A percentile compares a stretch with the other conserved stretches of the same genome.
Conservation (phyloP, 53 echinoderm and acorn worm species). For the Hippasteria phrygiana region DNA sequence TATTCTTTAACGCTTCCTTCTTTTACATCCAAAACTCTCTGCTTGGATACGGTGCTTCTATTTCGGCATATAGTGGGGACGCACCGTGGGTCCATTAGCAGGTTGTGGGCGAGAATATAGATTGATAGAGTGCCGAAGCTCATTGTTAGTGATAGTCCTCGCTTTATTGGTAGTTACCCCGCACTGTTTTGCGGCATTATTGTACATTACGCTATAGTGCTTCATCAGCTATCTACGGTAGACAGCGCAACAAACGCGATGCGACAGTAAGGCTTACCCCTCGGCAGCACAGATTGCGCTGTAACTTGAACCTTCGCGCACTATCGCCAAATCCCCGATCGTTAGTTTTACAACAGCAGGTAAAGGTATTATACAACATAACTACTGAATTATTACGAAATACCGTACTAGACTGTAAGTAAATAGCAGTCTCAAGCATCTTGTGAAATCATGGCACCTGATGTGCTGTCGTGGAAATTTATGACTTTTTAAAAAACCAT, state of each 20-base stretch:
- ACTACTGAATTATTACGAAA: too few relatives aligned
- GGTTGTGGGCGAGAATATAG: background rate
- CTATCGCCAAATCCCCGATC: conserved; percentile 6
- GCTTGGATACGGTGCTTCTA: background rate
- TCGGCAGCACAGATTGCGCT: background rate
- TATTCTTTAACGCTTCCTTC: background rate
- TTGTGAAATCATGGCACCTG: too few relatives aligned
- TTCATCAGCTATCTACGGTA: conserved; percentile 29
- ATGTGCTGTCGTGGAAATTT: too few relatives aligned
- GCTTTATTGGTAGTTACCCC: conserved; percentile 37
- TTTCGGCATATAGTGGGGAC: background rate
- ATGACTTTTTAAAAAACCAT: too few relatives aligned
- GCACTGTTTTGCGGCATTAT: conserved; percentile 45
- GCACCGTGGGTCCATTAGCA: conserved; percentile 34
- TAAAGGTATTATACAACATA: too few relatives aligned
- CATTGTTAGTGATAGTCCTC: conserved; percentile 7
- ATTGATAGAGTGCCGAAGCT: conserved; percentile 44
- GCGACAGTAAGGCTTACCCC: conserved; percentile 7
- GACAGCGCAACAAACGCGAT: conserved; percentile 36
- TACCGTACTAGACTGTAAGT: too few relatives aligned
- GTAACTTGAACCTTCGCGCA: conserved; percentile 16
- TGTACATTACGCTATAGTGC: conserved; percentile 26
- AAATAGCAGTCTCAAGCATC: too few relatives aligned
- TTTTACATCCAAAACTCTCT: background rate
- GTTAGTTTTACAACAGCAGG: conserved; percentile 1